These are phyloP conservation scores for Byasa hedistus DNA, from an alignment of 2,888 invertebrate genomes.

Conservation along the genomic window DNA sequence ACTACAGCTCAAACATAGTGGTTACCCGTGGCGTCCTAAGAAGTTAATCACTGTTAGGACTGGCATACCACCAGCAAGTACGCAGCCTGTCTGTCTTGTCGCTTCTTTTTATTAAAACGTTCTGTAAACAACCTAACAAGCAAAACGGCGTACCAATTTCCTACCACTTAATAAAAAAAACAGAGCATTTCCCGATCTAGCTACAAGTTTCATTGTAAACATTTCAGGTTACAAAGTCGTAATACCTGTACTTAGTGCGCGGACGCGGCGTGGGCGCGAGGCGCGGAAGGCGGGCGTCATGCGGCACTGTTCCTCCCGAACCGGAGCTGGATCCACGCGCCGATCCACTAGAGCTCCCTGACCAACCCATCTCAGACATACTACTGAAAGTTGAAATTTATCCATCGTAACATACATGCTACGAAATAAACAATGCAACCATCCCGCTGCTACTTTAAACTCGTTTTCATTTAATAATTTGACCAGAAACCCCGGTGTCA, in stretches of 20 bases:
- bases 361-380: constrained; percentile 71
- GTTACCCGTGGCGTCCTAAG: too few relatives aligned
- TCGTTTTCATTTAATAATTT: too few relatives aligned
- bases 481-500: too few relatives aligned
- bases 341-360: constrained; percentile 73
- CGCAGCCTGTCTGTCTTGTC: too few relatives aligned
- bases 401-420: not conserved
- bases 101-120: too few relatives aligned
- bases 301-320: constrained; percentile 55
- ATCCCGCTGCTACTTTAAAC: too few relatives aligned
- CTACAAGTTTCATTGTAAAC: not conserved
- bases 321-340: constrained; percentile 75
- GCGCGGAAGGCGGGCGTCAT: constrained; percentile 59
- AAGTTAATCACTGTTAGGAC: too few relatives aligned
- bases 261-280: constrained; percentile 64
- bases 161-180: too few relatives aligned
- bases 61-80: too few relatives aligned
- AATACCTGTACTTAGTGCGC: constrained; percentile 67
- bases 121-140: too few relatives aligned
- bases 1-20: not conserved
- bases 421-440: too few relatives aligned
- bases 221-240: not conserved
- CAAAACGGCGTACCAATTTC: too few relatives aligned
- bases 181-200: not conserved
- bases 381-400: constrained; percentile 38